phyloP scores from a whole-genome alignment of 2,113 vertebrate genomes.

The Sinocyclocheilus anshuiensis region DNA sequence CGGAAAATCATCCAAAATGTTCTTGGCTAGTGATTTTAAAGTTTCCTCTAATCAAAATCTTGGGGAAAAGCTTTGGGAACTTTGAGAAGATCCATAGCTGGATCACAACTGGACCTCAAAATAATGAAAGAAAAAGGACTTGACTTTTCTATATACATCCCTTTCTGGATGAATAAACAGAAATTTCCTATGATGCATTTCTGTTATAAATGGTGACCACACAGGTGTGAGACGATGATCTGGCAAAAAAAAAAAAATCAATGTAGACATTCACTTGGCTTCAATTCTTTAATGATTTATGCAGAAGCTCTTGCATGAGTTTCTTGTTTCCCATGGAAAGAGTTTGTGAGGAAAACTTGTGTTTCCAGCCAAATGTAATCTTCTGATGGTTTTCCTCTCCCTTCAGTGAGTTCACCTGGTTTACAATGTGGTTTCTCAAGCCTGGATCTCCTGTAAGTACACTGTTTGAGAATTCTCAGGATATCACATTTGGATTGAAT shows the following conservation, averaged over 20 bases:
- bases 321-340: constrained; percentile 1
- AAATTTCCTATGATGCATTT: background rate
- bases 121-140: background rate
- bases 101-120: background rate
- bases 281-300: constrained; percentile 10
- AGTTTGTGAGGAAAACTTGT: background rate
- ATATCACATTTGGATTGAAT: background rate
- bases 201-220: constrained; percentile 11
- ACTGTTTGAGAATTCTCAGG: background rate
- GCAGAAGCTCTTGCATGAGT: background rate
- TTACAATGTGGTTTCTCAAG: background rate
- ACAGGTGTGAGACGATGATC: constrained; percentile 11
- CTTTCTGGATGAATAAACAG: background rate
- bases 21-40: too few species aligned
- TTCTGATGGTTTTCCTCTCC: constrained; percentile 14
- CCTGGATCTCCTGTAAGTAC: background rate
- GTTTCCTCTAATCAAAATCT: background rate
- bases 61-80: background rate
- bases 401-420: background rate
- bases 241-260: background rate
- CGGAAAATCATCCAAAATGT: background rate
- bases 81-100: background rate
- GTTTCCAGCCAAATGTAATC: background rate
- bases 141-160: background rate
- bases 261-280: constrained; percentile 12